A percentile compares a stretch with the other conserved stretches of the same genome.
phyloP scores from a whole-genome alignment of 1,140 invertebrate species.

The Euura saliciscinereae region DNA sequence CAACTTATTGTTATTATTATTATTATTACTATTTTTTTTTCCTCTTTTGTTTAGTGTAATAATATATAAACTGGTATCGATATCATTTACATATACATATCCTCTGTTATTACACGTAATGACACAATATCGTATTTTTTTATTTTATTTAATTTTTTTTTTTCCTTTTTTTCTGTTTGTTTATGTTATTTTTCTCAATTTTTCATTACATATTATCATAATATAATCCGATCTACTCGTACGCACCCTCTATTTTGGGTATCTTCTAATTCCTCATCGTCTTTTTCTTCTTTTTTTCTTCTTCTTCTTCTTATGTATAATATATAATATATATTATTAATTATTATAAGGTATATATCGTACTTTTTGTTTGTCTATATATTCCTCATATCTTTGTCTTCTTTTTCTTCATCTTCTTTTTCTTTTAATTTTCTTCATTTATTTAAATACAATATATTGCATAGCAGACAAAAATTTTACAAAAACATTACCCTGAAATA shows the following conservation, averaged over 20 bases:
- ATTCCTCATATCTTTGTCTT: slow-evolving; percentile 7
- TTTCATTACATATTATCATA: slow-evolving; percentile 24
- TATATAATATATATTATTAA: slow-evolving; percentile 25
- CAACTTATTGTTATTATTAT: too few relatives aligned
- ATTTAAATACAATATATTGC: slow-evolving; percentile 49
- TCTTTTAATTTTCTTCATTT: slow-evolving; percentile 35
- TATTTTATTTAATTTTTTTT: slow-evolving; percentile 14
- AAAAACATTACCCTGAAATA: slow-evolving; percentile 56
- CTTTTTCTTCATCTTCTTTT: slow-evolving; percentile 27
- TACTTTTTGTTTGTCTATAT: slow-evolving; percentile 10
- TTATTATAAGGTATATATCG: slow-evolving; percentile 48
- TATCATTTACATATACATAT: too few relatives aligned
- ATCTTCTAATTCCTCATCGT: too few relatives aligned
- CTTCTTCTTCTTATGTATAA: slow-evolving; percentile 39
- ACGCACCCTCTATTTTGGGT: too few relatives aligned
- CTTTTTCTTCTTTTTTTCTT: too few relatives aligned
- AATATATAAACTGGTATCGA: too few relatives aligned
- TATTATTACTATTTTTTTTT: too few relatives aligned
- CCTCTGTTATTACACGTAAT: too few relatives aligned
- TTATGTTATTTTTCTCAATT: slow-evolving; percentile 15
- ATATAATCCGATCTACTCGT: slow-evolving; percentile 21
- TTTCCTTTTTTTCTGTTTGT: slow-evolving; percentile 20
- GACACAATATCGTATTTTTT: neutral
- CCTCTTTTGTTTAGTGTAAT: too few relatives aligned
- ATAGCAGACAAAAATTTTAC: slow-evolving; percentile 54